Conservation (phyloP, 1,140 invertebrate genomes). For the Odontomachus brunneus region DNA sequence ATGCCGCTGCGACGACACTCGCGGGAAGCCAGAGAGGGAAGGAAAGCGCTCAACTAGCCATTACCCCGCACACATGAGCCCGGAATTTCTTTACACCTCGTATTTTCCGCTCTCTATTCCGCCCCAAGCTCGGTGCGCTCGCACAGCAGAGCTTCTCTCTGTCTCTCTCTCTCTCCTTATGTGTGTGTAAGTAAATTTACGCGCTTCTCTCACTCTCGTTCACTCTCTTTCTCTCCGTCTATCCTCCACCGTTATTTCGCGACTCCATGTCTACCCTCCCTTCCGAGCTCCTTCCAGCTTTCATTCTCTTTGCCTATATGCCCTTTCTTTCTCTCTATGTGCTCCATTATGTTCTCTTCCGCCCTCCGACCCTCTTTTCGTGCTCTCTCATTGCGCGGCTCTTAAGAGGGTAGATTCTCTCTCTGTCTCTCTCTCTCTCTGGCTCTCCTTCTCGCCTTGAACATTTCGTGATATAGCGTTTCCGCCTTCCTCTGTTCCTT, state of each 20-base stretch:
- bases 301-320: too few relatives aligned
- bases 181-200: constrained; percentile 50
- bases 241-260: constrained; percentile 2
- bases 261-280: neutral
- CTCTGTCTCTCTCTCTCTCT: neutral
- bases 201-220: constrained; percentile 23
- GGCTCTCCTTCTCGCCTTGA: constrained; percentile 6
- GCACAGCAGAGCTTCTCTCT: constrained; percentile 15
- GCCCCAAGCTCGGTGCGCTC: neutral
- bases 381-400: too few relatives aligned
- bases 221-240: neutral
- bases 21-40: neutral
- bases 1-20: neutral
- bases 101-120: constrained; percentile 30
- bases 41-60: neutral
- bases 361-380: too few relatives aligned
- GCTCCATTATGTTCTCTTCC: neutral
- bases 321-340: neutral
- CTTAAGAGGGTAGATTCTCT: too few relatives aligned
- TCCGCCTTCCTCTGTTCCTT: constrained; percentile 4
- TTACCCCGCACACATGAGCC: neutral
- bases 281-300: constrained; percentile 5
- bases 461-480: constrained; percentile 18
- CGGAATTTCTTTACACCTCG: constrained; percentile 24
- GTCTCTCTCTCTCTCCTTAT: too few relatives aligned